phyloP scores from a whole-genome alignment of 2,113 vertebrate genomes.

The Xenus cinereus region DNA sequence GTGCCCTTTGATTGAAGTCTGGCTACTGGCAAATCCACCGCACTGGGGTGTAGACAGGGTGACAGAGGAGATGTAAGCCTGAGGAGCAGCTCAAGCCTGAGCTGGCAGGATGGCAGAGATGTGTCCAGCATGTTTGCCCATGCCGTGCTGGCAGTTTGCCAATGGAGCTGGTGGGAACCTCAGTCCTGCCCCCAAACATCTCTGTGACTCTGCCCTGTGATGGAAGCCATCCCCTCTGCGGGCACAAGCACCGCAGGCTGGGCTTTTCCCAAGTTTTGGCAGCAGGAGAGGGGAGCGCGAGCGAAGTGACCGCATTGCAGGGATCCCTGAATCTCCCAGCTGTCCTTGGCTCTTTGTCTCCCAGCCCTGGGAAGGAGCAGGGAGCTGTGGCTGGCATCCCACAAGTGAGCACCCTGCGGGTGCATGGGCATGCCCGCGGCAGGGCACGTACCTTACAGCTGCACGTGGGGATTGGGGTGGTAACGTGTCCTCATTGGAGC shows the following conservation, averaged over 20 bases:
- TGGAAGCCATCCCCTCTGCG: background rate
- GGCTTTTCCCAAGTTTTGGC: background rate
- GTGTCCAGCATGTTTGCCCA: background rate
- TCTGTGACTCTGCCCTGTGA: background rate
- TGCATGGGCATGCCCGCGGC: rapidly evolving
- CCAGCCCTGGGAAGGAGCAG: background rate
- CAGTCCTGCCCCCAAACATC: background rate
- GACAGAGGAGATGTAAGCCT: background rate
- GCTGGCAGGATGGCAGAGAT: background rate
- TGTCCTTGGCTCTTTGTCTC: background rate
- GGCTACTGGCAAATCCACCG: background rate
- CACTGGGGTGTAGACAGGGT: background rate
- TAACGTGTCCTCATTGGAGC: background rate
- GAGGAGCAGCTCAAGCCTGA: background rate
- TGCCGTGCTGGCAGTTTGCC: rapidly evolving
- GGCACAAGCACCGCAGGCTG: rapidly evolving
- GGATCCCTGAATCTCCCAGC: background rate
- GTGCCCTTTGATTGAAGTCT: background rate
- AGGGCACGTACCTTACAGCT: background rate
- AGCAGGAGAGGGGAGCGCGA: background rate
- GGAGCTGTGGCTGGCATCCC: background rate
- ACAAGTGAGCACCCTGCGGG: rapidly evolving
- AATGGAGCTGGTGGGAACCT: background rate
- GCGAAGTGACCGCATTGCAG: rapidly evolving
- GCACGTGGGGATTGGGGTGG: rapidly evolving